Conservation (phyloP, 2,797 vertebrate genomes). For the Cossypha heuglini region DNA sequence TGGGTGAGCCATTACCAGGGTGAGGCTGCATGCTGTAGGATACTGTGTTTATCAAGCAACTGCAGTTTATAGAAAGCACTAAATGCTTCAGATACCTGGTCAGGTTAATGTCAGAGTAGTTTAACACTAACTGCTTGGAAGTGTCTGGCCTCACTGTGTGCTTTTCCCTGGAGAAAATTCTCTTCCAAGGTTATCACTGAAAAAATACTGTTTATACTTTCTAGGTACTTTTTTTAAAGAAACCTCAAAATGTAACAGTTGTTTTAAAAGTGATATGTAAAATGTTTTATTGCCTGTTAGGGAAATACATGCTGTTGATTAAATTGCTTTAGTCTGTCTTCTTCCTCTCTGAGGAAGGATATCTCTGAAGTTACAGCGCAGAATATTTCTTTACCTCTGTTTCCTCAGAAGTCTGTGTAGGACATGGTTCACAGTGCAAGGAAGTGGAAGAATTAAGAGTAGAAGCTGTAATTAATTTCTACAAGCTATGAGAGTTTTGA, state of each 20-base stretch:
- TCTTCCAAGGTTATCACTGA: background rate
- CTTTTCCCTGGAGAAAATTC: background rate
- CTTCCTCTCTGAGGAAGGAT: background rate
- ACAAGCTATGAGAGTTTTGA: background rate
- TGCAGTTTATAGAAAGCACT: background rate
- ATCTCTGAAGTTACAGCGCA: background rate
- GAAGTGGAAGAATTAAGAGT: background rate
- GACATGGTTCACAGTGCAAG: background rate
- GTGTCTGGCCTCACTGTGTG: background rate
- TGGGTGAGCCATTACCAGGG: background rate
- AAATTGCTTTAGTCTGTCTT: background rate
- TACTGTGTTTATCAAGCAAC: background rate
- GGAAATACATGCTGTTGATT: accelerated
- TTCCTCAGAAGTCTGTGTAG: background rate
- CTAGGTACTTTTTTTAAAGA: background rate
- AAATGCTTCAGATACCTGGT: background rate
- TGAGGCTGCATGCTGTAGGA: background rate
- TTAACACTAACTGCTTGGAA: background rate
- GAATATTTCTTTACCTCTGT: background rate
- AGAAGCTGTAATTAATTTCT: background rate
- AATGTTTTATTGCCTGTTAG: background rate
- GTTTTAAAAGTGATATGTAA: background rate
- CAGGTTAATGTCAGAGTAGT: background rate
- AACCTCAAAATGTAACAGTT: background rate
- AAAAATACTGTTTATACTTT: background rate